A percentile compares a stretch with the other conserved stretches of the same genome.
Evolutionary conservation across 2,797 vertebrate species (phyloP).

Genomic region (Clarias platycephalus): DNA sequence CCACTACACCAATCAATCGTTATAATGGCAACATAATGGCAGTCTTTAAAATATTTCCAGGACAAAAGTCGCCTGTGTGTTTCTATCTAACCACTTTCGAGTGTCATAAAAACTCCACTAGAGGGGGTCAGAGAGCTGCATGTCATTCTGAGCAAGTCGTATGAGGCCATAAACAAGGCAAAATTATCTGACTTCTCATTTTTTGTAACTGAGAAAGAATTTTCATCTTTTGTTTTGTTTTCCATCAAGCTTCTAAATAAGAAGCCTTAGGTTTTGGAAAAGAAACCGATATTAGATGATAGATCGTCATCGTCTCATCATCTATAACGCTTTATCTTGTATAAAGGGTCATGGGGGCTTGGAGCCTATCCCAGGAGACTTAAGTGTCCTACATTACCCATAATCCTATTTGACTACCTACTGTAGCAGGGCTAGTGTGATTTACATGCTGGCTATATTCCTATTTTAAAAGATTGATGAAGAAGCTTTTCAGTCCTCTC

Average conservation of each 20-base stretch:
- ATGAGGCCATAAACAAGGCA: background rate
- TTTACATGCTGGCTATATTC: background rate
- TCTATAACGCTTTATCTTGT: no score
- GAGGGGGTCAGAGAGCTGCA: slow-evolving; percentile 22
- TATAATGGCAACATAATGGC: background rate
- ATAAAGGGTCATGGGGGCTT: no score
- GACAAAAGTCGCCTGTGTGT: background rate
- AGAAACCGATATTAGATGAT: background rate
- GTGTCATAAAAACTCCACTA: slow-evolving; percentile 10
- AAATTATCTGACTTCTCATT: background rate
- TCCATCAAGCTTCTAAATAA: background rate
- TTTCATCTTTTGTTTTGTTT: background rate
- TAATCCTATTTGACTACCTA: background rate
- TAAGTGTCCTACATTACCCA: background rate
- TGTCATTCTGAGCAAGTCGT: background rate
- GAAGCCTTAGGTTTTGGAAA: background rate
- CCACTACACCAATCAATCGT: background rate
- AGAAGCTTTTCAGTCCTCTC: background rate
- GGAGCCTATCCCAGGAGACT: no score
- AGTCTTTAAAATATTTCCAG: background rate
- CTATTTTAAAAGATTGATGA: background rate
- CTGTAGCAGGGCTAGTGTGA: background rate
- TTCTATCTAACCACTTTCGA: background rate
- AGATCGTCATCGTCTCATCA: no score
- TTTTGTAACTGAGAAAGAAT: no score